Conservation (phyloP, 2,797 vertebrate species). For the Cygnus olor region DNA sequence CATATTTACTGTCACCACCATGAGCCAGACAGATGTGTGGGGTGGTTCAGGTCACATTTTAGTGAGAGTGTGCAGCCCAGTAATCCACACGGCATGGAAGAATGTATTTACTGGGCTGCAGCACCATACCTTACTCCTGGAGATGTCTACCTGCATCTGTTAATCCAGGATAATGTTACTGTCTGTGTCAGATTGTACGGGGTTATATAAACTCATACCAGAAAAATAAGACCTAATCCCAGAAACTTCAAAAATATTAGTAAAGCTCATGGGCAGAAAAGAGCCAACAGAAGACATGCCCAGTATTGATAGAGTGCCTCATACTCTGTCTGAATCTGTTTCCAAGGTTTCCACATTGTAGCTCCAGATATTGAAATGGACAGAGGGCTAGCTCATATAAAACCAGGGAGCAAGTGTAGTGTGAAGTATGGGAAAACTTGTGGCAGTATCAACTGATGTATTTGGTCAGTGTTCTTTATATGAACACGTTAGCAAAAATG, state of each 20-base stretch:
- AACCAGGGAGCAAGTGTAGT: not conserved
- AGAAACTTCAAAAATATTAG: not conserved
- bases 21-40: not conserved
- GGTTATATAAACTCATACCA: not conserved
- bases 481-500: not conserved
- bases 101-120: not conserved
- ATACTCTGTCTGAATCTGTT: not conserved
- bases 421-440: not conserved
- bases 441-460: not conserved
- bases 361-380: not conserved
- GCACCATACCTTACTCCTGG: not conserved
- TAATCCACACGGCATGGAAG: not conserved
- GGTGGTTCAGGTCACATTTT: not conserved
- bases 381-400: not conserved
- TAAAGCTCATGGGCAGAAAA: not conserved
- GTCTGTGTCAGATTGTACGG: not conserved
- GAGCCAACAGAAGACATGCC: not conserved
- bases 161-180: not conserved
- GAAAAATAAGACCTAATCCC: not conserved
- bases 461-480: not conserved
- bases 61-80: not conserved
- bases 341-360: not conserved
- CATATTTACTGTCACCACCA: accelerated
- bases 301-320: not conserved
- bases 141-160: not conserved